Base-by-base conservation (phyloP, 1,140 invertebrate species). In the Caenorhabditis brenneri region DNA sequence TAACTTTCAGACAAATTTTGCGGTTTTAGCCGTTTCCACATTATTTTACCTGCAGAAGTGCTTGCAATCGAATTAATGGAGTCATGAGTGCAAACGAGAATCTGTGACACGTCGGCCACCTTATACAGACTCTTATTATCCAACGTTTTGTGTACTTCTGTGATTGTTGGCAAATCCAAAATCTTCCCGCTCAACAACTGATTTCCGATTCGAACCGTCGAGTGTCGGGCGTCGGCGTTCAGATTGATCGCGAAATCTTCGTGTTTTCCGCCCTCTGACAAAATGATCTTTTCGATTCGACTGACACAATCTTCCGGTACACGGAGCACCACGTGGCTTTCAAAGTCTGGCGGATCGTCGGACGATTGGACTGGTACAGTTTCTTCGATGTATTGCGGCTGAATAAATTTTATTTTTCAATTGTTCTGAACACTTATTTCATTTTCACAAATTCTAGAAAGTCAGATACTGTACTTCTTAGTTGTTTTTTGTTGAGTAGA, bases 111-210 rank as follows among this genome's bases (percentile, higher is more conserved):
- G 83, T 90, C 88, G 16, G 84, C 84, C 10, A 89, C 87, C 81
- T 90, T 90, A 78, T 88, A 90, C 2, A 90, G n/a, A 48, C 86
- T 89, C 53, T 84, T 87, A 15, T 88, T 88, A 80, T 90, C 89
- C 12, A 89, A n/a, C n/a, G 89, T 90, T 84, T 90, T 90, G 36
- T 58, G 51, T 31, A 90, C 89, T 84, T 90, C 89, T 55, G 81
- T 83, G 33, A 90, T 83, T 36, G 88, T 90, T 0, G 89, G 89
- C 42, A 90, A 80, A 84, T 90, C 89, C 48, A 91, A 84, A 9
- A 90, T 55, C 51, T 85, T 87, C 39, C 86, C 90, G 22, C 53
- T 42, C 82, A 90, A 60, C 31, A 83, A 33, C 31, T 88, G 55
- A 27, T 88, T 48, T 7, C 85, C 89, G 65, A 90, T 74, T 16